Percentiles rank a stretch among this genome's conserved stretches.
Evolutionary conservation across 1,140 invertebrate genomes (phyloP).

Genomic region (Drosophila simulans): DNA sequence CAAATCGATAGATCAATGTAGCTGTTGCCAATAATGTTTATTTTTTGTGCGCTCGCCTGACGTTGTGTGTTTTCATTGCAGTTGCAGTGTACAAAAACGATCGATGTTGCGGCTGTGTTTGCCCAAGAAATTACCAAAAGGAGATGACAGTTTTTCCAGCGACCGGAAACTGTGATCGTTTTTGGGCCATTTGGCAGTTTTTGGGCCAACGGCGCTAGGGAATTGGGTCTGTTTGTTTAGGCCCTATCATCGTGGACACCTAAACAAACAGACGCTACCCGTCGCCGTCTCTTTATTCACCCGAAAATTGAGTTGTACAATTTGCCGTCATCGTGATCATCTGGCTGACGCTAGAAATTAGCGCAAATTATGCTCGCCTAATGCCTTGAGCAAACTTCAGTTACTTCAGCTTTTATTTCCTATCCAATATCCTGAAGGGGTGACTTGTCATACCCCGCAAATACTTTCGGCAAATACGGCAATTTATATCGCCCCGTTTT

Average conservation of each 20-base stretch:
- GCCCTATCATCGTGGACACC: conserved; percentile 19
- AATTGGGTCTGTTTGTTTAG: conserved; percentile 58
- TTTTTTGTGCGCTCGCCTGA: neutral
- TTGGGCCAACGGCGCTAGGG: conserved; percentile 54
- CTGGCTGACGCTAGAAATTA: conserved; percentile 62
- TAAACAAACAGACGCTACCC: conserved; percentile 29
- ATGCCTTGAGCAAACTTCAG: conserved; percentile 66
- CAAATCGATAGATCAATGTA: conserved; percentile 62
- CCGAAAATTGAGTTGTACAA: conserved; percentile 63
- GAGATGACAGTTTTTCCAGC: conserved; percentile 42
- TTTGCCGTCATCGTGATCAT: conserved; percentile 44
- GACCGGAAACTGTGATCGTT: conserved; percentile 33
- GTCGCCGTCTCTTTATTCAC: neutral
- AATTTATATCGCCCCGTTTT: conserved; percentile 1
- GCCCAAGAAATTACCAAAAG: conserved; percentile 58
- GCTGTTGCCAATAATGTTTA: conserved; percentile 40
- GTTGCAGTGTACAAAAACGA: conserved; percentile 32
- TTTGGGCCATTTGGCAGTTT: conserved; percentile 70
- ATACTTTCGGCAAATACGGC: conserved; percentile 38
- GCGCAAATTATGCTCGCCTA: conserved; percentile 78
- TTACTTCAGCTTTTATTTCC: neutral
- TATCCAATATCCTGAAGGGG: conserved; percentile 28
- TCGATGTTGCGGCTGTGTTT: conserved; percentile 71
- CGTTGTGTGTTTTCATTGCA: conserved; percentile 29
- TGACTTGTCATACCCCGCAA: conserved; percentile 48